Evolutionary conservation across 2,888 invertebrate genomes (phyloP).

Genomic region (Patella depressa): DNA sequence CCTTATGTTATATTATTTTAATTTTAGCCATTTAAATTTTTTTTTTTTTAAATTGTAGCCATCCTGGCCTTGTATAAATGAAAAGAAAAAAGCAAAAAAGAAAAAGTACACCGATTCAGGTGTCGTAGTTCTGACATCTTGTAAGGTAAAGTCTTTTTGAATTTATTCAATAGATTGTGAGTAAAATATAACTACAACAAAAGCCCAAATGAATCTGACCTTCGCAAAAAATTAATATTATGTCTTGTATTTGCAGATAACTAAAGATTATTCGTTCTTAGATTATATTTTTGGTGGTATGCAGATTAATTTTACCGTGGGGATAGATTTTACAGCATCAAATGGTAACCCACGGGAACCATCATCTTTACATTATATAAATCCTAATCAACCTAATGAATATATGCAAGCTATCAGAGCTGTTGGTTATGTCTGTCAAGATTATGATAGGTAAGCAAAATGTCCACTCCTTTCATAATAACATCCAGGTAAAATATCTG

Average conservation of each 20-base stretch:
- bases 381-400: slow-evolving; percentile 66
- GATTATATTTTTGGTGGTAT: slow-evolving; percentile 70
- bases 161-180: no score
- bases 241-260: slow-evolving; percentile 44
- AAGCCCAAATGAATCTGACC: neutral
- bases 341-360: slow-evolving; percentile 66
- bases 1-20: neutral
- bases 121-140: slow-evolving; percentile 46
- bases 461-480: no score
- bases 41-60: slow-evolving; percentile 53
- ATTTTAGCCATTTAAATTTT: no score
- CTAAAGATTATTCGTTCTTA: slow-evolving; percentile 62
- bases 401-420: slow-evolving; percentile 68
- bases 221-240: neutral
- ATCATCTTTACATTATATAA: slow-evolving; percentile 67
- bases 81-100: slow-evolving; percentile 63
- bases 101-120: slow-evolving; percentile 63
- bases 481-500: no score
- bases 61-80: slow-evolving; percentile 57
- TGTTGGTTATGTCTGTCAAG: slow-evolving; percentile 68
- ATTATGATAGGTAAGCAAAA: slow-evolving; percentile 67
- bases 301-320: slow-evolving; percentile 70
- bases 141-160: slow-evolving; percentile 43
- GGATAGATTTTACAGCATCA: slow-evolving; percentile 70
- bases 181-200: no score